Conservation (phyloP, 1,140 invertebrate genomes). For the Pteromalus puparum region DNA sequence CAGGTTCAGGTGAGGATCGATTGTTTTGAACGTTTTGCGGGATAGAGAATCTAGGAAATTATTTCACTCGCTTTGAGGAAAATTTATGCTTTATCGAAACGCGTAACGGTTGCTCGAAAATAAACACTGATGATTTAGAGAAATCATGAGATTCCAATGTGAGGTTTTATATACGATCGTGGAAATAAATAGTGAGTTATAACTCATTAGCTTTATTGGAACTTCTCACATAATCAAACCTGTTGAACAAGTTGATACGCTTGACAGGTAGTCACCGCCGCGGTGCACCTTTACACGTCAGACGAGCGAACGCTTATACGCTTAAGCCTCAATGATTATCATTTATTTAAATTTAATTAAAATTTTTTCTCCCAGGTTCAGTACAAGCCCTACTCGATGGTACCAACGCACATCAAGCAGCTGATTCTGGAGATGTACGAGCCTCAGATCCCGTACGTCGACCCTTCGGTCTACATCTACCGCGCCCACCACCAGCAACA, state of each 20-base stretch:
- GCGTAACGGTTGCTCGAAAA: too few relatives aligned
- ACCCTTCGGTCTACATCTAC: slow-evolving; percentile 66
- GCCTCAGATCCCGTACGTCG: slow-evolving; percentile 65
- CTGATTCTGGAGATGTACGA: slow-evolving; percentile 64
- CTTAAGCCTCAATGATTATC: too few relatives aligned
- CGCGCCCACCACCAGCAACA: slow-evolving; percentile 37
- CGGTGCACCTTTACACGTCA: too few relatives aligned
- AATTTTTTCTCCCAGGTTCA: slow-evolving; percentile 39
- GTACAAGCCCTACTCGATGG: slow-evolving; percentile 64
- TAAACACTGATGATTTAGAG: too few relatives aligned
- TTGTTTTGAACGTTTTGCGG: background rate
- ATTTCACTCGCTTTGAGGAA: too few relatives aligned
- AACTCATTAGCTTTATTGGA: background rate
- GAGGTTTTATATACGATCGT: background rate
- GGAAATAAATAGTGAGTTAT: background rate
- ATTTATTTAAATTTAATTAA: background rate
- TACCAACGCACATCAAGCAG: slow-evolving; percentile 66
- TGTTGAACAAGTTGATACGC: background rate
- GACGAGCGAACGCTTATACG: too few relatives aligned
- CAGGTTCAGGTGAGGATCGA: slow-evolving; percentile 22
- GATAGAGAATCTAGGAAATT: too few relatives aligned
- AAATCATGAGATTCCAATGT: too few relatives aligned
- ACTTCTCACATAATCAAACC: background rate
- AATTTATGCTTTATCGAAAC: too few relatives aligned
- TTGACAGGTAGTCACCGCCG: background rate